Evolutionary conservation across 2,797 vertebrate genomes (phyloP).

Genomic region (Enteromius viviparus): DNA sequence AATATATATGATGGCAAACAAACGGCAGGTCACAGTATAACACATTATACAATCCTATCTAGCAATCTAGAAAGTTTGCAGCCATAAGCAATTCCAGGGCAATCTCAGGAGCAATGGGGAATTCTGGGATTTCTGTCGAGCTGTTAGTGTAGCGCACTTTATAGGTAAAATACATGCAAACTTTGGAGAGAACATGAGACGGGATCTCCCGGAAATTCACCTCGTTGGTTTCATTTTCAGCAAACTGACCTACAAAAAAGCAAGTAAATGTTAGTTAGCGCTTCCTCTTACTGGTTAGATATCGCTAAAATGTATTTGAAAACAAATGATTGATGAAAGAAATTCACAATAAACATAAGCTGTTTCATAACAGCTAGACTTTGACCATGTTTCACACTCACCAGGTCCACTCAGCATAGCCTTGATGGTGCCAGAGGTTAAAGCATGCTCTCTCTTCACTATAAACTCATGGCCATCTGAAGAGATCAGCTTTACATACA

Average conservation of each 20-base stretch:
- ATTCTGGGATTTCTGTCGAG: conserved; percentile 98
- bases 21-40: background rate
- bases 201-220: conserved; percentile 99
- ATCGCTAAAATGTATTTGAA: background rate
- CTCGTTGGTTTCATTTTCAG: conserved; percentile 98
- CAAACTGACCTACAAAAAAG: conserved; percentile 87
- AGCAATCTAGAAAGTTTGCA: conserved; percentile 99
- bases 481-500: conserved; percentile 98
- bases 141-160: conserved; percentile 99
- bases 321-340: background rate
- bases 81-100: conserved; percentile 99
- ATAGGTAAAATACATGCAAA: conserved; percentile 99
- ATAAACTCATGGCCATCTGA: conserved; percentile 99
- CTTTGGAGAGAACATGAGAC: conserved; percentile 97
- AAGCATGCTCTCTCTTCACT: conserved; percentile 96
- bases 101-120: conserved; percentile 98
- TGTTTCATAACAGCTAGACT: background rate
- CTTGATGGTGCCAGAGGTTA: conserved; percentile 99
- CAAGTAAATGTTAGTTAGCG: background rate
- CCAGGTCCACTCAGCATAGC: conserved; percentile 98
- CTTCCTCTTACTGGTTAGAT: background rate
- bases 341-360: background rate
- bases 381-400: conserved; percentile 64
- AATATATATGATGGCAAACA: conserved; percentile 17
- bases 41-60: conserved; percentile 68